These are phyloP conservation scores for Aphyosemion australe DNA, from an alignment of 2,113 vertebrate genomes.

Conservation along the genomic window DNA sequence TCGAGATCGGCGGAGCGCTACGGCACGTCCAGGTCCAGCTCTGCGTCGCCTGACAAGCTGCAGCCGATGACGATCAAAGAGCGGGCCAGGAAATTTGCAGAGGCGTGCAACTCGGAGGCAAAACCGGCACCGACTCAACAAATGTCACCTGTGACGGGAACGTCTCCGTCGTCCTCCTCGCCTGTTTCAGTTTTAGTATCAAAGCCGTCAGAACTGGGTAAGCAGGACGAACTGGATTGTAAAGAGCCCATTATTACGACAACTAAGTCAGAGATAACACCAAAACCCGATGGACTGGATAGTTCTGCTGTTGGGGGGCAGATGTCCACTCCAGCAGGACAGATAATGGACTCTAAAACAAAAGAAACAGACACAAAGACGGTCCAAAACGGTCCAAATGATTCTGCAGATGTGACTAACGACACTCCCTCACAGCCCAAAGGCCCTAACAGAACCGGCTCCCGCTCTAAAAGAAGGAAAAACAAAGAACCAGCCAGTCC, in stretches of 20 bases:
- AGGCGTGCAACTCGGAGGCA: neutral
- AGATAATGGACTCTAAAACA: constrained; percentile 25
- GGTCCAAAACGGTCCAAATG: constrained; percentile 14
- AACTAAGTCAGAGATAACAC: constrained; percentile 27
- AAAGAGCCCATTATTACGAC: constrained; percentile 19
- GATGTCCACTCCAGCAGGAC: constrained; percentile 12
- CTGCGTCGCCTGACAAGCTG: constrained; percentile 20
- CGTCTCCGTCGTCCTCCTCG: constrained; percentile 16
- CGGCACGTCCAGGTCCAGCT: constrained; percentile 8
- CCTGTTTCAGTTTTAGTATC: constrained; percentile 10
- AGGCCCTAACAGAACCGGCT: constrained; percentile 36
- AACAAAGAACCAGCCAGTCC: constrained; percentile 50
- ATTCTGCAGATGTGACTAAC: constrained; percentile 6
- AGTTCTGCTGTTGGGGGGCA: neutral
- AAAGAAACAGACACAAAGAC: constrained; percentile 17
- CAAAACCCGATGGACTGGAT: constrained; percentile 55
- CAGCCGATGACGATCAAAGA: constrained; percentile 55
- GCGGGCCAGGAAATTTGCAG: constrained; percentile 42
- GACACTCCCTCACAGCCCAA: constrained; percentile 38
- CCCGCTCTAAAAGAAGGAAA: constrained; percentile 63
- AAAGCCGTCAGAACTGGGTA: constrained; percentile 44
- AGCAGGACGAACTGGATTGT: constrained; percentile 62
- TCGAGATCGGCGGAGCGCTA: constrained; percentile 53
- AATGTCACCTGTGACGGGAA: constrained; percentile 36
- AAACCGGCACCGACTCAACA: constrained; percentile 15